Evolutionary conservation across 2,113 vertebrate species (phyloP).

Genomic region (Anhinga anhinga): DNA sequence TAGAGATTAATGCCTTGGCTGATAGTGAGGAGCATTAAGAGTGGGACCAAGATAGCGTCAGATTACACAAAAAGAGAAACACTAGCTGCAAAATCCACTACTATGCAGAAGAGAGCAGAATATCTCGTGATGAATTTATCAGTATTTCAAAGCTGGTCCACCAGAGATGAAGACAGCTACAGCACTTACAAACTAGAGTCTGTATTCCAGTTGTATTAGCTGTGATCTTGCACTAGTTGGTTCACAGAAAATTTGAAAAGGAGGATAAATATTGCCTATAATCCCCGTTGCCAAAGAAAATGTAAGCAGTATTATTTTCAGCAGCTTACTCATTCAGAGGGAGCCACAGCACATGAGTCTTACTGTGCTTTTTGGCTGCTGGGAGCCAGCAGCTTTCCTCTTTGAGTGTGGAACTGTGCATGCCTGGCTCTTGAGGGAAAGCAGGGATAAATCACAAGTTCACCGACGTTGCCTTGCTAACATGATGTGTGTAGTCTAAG

Average conservation of each 20-base stretch:
- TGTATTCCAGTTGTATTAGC: neutral
- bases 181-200: neutral
- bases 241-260: neutral
- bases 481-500: neutral
- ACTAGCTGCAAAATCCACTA: neutral
- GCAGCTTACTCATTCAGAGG: slow-evolving; percentile 17
- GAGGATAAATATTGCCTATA: neutral
- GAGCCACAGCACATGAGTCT: neutral
- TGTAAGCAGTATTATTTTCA: slow-evolving; percentile 32
- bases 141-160: neutral
- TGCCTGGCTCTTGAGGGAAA: neutral
- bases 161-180: neutral
- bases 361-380: neutral
- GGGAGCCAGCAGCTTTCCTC: neutral
- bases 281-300: neutral
- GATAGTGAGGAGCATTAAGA: neutral
- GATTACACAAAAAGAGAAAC: neutral
- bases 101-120: neutral
- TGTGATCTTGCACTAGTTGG: neutral
- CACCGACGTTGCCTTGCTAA: neutral
- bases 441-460: neutral
- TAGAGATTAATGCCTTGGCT: neutral
- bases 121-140: neutral
- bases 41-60: neutral
- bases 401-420: neutral